Evolutionary conservation across 2,113 vertebrate species (phyloP).

Genomic region (Tyrannus savana): DNA sequence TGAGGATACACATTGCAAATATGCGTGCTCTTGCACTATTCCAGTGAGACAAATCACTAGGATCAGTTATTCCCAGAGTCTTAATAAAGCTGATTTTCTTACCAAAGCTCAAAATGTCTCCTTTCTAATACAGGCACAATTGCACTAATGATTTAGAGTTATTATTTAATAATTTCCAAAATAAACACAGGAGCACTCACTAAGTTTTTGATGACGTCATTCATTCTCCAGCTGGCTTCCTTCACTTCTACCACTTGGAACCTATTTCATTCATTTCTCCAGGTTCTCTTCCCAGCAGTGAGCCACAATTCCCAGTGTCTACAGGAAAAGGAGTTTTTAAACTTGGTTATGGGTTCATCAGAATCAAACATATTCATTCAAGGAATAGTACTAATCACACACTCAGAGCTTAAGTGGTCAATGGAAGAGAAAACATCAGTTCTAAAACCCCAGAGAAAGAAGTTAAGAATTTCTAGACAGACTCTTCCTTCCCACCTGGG

Average conservation of each 20-base stretch:
- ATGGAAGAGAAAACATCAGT: not conserved
- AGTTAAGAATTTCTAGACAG: not conserved
- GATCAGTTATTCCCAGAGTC: constrained; percentile 20
- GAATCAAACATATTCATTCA: not conserved
- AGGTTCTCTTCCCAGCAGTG: not conserved
- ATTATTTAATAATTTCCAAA: not conserved
- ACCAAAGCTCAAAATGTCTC: not conserved
- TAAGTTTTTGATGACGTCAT: not conserved
- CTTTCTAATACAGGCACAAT: not conserved
- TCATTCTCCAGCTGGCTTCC: not conserved
- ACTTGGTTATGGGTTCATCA: not conserved
- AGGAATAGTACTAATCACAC: not conserved
- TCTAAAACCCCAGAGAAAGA: not conserved
- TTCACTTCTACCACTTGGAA: not conserved
- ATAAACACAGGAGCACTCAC: not conserved
- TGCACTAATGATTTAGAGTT: not conserved
- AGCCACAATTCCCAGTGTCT: not conserved
- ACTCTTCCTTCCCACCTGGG: not conserved
- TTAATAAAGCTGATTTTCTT: constrained; percentile 38
- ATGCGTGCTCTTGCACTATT: not conserved
- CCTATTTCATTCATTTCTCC: not conserved
- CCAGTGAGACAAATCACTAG: constrained; percentile 41
- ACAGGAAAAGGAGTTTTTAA: not conserved
- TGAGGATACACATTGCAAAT: not conserved
- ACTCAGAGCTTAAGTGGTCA: not conserved